Percentiles rank a stretch among this genome's conserved stretches.
Conservation (phyloP, 2,113 vertebrate genomes). For the Embiotoca jacksoni region DNA sequence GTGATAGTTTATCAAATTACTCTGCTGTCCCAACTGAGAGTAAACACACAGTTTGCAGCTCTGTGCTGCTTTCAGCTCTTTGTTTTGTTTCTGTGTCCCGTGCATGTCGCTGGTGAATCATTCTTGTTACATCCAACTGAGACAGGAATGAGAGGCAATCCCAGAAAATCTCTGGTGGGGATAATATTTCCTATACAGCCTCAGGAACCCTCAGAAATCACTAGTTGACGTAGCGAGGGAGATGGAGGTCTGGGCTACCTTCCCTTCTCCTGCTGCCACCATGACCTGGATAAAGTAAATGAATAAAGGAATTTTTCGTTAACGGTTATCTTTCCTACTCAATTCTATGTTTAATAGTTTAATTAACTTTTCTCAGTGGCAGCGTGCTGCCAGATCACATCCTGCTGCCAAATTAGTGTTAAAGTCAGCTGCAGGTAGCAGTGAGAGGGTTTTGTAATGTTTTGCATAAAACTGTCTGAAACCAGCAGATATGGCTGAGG, state of each 20-base stretch:
- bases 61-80: background rate
- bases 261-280: background rate
- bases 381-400: background rate
- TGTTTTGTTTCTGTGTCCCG: background rate
- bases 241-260: background rate
- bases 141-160: background rate
- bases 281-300: conserved; percentile 1
- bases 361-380: conserved; percentile 23
- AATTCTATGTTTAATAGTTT: conserved; percentile 17
- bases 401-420: conserved; percentile 6
- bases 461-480: conserved; percentile 9
- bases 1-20: background rate
- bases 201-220: background rate
- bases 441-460: conserved; percentile 4
- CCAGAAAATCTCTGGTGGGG: background rate
- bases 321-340: background rate
- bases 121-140: background rate
- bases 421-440: conserved; percentile 25
- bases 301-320: background rate
- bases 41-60: background rate
- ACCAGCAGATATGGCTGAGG: conserved; percentile 6
- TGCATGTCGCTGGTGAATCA: background rate
- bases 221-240: background rate
- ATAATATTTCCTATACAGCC: conserved; percentile 2
- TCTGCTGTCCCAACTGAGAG: background rate